Conservation (phyloP, 2,797 vertebrate genomes). For the Phataginus tetradactyla region DNA sequence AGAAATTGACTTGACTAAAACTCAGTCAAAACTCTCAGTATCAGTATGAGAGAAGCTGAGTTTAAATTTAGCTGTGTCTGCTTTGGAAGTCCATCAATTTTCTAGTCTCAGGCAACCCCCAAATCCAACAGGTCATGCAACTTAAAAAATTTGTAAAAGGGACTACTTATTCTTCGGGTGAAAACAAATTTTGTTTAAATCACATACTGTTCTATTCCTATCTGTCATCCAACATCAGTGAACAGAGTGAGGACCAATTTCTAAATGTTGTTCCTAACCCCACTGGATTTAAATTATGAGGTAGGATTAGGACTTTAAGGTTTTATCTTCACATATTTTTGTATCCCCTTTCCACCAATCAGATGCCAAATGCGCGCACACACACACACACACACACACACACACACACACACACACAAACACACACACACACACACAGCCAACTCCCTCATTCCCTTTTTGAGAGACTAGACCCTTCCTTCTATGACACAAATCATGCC, state of each 20-base stretch:
- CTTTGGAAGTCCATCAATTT: background rate
- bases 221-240: background rate
- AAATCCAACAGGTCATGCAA: background rate
- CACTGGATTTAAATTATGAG: background rate
- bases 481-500: background rate
- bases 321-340: background rate
- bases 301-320: background rate
- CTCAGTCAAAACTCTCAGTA: background rate
- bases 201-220: background rate
- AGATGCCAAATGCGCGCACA: background rate
- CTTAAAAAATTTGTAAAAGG: background rate
- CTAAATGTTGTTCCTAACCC: background rate
- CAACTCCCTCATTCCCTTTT: background rate
- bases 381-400: background rate
- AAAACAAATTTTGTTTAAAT: background rate
- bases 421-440: background rate
- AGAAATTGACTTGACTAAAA: background rate
- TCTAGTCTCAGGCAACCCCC: background rate
- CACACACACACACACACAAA: background rate
- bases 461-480: background rate
- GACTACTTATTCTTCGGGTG: no score
- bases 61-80: background rate
- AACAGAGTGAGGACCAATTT: background rate
- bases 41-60: background rate
- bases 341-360: background rate